Evolutionary conservation across 2,113 vertebrate species (phyloP).

Genomic region (Miniopterus natalensis): DNA sequence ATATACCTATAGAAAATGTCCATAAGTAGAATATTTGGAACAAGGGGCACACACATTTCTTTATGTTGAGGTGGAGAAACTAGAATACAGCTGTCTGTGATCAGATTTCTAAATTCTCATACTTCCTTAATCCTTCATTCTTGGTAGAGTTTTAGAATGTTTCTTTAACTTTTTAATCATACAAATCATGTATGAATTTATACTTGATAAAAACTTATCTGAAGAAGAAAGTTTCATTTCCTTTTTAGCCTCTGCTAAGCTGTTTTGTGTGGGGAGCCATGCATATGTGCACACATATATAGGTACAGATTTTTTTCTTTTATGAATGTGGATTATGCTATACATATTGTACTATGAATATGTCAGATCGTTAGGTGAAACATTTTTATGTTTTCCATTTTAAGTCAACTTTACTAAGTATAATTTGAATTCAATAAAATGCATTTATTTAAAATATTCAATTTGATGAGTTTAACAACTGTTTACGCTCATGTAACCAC

Average conservation of each 20-base stretch:
- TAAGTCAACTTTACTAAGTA: background rate
- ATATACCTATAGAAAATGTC: background rate
- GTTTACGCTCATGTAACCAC: background rate
- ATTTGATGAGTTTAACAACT: background rate
- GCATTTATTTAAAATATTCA: background rate
- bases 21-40: background rate
- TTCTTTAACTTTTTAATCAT: background rate
- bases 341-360: background rate
- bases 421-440: background rate
- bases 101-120: background rate
- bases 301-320: background rate
- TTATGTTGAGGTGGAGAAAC: background rate
- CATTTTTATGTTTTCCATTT: background rate
- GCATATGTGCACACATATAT: background rate
- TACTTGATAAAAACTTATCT: slow-evolving; percentile 30
- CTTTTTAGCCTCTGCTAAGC: background rate
- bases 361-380: background rate
- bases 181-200: background rate
- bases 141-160: background rate
- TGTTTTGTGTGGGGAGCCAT: background rate
- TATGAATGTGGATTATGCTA: background rate
- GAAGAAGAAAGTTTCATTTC: background rate
- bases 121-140: background rate
- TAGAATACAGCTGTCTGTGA: background rate
- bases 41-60: background rate